Evolutionary conservation across 2,888 invertebrate genomes (phyloP).

Genomic region (Heliconius cydno): DNA sequence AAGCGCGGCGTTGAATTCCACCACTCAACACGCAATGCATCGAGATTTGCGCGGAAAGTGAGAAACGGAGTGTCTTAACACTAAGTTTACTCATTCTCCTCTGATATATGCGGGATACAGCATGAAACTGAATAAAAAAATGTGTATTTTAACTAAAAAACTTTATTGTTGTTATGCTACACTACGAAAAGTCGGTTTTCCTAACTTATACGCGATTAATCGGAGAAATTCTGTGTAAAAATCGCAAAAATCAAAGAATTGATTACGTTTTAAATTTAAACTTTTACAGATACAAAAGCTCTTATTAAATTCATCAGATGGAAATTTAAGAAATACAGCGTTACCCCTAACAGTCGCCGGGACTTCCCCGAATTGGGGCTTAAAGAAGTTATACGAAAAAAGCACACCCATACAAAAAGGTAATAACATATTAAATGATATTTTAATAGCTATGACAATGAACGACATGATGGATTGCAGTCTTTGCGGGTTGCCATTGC

Average conservation of each 20-base stretch:
- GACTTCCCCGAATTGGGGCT: constrained; percentile 81
- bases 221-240: too few species aligned
- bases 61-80: too few species aligned
- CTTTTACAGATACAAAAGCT: constrained; percentile 67
- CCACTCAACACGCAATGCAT: background rate
- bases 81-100: too few species aligned
- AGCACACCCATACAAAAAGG: constrained; percentile 47
- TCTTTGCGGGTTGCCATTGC: constrained; percentile 84
- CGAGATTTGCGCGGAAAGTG: background rate
- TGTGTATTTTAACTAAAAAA: too few species aligned
- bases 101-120: too few species aligned
- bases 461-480: constrained; percentile 71
- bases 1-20: too few species aligned
- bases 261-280: background rate
- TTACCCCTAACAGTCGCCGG: constrained; percentile 73
- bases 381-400: constrained; percentile 57
- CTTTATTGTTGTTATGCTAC: too few species aligned
- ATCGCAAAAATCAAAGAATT: too few species aligned
- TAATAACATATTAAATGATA: constrained; percentile 54
- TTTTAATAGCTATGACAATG: constrained; percentile 60
- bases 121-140: too few species aligned
- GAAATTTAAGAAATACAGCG: constrained; percentile 69
- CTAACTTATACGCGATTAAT: too few species aligned
- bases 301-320: constrained; percentile 62
- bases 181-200: too few species aligned